A percentile compares a stretch with the other conserved stretches of the same genome.
Conservation (phyloP, 37 sponge, comb jelly and placozoan genomes). For the Chondrosia reniformis region DNA sequence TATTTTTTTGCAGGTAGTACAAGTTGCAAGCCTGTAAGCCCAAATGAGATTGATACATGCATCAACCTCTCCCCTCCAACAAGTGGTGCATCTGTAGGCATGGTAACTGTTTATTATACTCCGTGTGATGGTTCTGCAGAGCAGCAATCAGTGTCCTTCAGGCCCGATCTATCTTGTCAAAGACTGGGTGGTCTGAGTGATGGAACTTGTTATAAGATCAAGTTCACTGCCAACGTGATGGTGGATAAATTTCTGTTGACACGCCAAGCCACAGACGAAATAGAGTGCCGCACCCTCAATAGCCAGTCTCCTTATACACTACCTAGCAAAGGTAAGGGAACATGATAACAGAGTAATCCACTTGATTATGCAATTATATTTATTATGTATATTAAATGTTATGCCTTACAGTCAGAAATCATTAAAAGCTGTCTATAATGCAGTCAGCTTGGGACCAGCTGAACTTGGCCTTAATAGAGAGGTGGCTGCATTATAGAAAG, state of each 20-base stretch:
- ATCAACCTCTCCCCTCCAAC: not conserved
- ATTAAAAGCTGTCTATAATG: too few relatives aligned
- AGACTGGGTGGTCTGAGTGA: not conserved
- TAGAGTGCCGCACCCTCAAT: not conserved
- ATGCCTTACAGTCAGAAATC: too few relatives aligned
- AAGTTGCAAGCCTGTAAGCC: not conserved
- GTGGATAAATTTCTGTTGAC: not conserved
- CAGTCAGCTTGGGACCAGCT: too few relatives aligned
- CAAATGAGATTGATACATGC: not conserved
- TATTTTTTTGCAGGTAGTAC: not conserved
- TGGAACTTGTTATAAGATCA: not conserved
- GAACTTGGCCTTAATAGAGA: too few relatives aligned
- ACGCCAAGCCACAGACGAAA: not conserved
- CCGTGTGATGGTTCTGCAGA: not conserved
- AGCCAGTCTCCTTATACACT: not conserved
- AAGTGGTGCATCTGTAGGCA: not conserved
- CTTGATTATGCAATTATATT: not conserved
- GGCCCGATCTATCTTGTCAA: not conserved
- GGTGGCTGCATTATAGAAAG: too few relatives aligned
- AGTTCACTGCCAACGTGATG: not conserved
- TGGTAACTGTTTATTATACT: not conserved
- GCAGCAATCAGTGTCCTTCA: not conserved
- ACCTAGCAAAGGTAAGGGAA: not conserved
- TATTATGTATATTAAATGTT: too few relatives aligned
- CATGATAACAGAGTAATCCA: not conserved